Evolutionary conservation across 2,888 invertebrate genomes (phyloP), one percentile per base, ranked within the genome.

Genomic region (Alentia gelatinosa): DNA sequence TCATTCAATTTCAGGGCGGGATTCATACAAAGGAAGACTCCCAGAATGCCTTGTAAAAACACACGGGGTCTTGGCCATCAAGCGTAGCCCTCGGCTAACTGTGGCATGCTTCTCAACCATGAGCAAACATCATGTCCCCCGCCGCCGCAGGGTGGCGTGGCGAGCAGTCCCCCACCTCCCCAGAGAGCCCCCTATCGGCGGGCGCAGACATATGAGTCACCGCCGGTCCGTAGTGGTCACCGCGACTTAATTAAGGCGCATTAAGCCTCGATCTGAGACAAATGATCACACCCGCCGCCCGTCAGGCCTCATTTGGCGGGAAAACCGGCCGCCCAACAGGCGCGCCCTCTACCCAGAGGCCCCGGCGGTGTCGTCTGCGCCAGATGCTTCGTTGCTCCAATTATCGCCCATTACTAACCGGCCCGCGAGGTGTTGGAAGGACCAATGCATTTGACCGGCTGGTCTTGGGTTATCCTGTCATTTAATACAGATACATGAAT

Each of bases 321-420:
- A 79, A 79, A 39, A 19, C n/a, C n/a, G n/a, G n/a, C n/a, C n/a
- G n/a, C 83, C 39, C 40, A 83, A 86, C 86, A 42, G 86, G 47
- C 86, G 33, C 50, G 86, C 86, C 26, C n/a, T 23, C 47, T 79
- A 42, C 30, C 26, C 47, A 33, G 47, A 12, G 15, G 42, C 42
- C 47, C 50, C 47, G 15, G 75, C 19, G 37, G 83, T 26, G 40
- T 42, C 83, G 42, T 83, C 42, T 30, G 37, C 33, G 42, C 86
- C 86, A 86, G 86, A 86, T 86, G 86, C 86, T 47, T 39, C 37
- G 39, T 30, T 86, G 35, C 86, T 30, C 47, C 42, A 47, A 86
- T 86, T 86, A 86, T 86, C 86, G 86, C 86, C 86, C 86, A 86
- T 86, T 86, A 86, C 50, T 39, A 39, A 79, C 35, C 19, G 79